Base-by-base conservation (phyloP, 2,113 vertebrate species). In the Ptilonorhynchus violaceus region DNA sequence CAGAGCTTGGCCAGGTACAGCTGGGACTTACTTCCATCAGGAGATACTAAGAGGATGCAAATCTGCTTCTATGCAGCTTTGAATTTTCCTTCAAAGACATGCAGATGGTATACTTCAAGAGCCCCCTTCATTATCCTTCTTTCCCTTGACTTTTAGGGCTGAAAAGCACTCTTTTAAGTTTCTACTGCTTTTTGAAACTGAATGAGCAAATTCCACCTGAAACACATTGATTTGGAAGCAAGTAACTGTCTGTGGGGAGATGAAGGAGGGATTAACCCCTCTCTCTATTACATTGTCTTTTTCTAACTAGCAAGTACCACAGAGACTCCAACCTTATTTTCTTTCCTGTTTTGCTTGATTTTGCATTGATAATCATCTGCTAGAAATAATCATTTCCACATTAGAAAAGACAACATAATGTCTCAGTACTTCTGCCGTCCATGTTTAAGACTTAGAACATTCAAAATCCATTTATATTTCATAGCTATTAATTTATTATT, bases 71-170 rank as follows among this genome's bases (percentile, higher is more conserved):
- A 55, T 69, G 90, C 96, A 95, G 89, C 47, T 90, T 75, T 88
- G 44, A 83, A 77, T 56, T 93, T 97, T 96, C 93, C 78, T 95
- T 89, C 91, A 93, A 95, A 95, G 76, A 93, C 95, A 96, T 79
- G 93, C 64, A 94, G 87, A 94, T 74, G n/a, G 64, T 60, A 42
- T 73, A 66, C 74, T 55, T 91, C 87, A 83, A 93, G 94, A 77
- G 22, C 52, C 67, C 52, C 67, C n/a, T 91, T 53, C 82, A 41
- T 58, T 62, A 50, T 60, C 30, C 22, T 78, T 79, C 80, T 78
- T 89, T 77, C 75, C 58, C 86, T 86, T 76, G 56, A 72, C 44
- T 86, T 95, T 93, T 60, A 60, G 76, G 64, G 21, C 41, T 85
- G 50, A 39, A 85, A 92, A 68, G 53, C 35, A 37, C 37, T 75